These are phyloP conservation scores for Lophius piscatorius DNA, from an alignment of 2,113 vertebrate species.

Conservation along the genomic window DNA sequence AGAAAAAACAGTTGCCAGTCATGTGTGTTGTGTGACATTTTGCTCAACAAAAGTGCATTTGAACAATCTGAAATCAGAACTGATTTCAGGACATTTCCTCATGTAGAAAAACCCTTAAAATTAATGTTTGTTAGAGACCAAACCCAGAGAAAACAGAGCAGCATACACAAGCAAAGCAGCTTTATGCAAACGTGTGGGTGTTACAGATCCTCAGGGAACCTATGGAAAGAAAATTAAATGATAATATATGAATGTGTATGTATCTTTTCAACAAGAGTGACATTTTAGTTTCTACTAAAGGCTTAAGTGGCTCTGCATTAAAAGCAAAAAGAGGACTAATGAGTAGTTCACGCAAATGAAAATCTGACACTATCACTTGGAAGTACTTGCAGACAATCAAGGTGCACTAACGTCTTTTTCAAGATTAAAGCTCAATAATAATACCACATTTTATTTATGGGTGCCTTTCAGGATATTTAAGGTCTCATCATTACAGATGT, in stretches of 20 bases:
- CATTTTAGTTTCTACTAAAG: neutral
- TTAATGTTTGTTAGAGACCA: slow-evolving; percentile 62
- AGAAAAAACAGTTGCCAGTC: neutral
- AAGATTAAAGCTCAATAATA: no score
- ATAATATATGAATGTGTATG: neutral
- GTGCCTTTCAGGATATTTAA: no score
- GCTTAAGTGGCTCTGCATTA: neutral
- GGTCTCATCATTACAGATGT: slow-evolving; percentile 3
- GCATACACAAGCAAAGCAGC: slow-evolving; percentile 51
- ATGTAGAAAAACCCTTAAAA: slow-evolving; percentile 56
- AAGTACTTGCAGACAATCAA: slow-evolving; percentile 37
- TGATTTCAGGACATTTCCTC: slow-evolving; percentile 77
- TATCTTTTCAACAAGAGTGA: neutral
- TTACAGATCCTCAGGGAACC: no score
- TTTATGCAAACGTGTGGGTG: no score
- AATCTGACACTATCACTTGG: slow-evolving; percentile 51
- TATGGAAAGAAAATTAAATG: neutral
- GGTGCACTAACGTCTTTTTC: no score
- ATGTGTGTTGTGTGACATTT: slow-evolving; percentile 1
- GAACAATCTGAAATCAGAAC: slow-evolving; percentile 64
- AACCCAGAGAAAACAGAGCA: slow-evolving; percentile 70
- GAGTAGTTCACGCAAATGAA: slow-evolving; percentile 23
- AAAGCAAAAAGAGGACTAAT: slow-evolving; percentile 14
- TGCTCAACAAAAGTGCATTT: slow-evolving; percentile 17
- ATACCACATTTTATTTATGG: no score